Evolutionary conservation across 2,888 invertebrate genomes (phyloP).

Genomic region (Lypha dubia): DNA sequence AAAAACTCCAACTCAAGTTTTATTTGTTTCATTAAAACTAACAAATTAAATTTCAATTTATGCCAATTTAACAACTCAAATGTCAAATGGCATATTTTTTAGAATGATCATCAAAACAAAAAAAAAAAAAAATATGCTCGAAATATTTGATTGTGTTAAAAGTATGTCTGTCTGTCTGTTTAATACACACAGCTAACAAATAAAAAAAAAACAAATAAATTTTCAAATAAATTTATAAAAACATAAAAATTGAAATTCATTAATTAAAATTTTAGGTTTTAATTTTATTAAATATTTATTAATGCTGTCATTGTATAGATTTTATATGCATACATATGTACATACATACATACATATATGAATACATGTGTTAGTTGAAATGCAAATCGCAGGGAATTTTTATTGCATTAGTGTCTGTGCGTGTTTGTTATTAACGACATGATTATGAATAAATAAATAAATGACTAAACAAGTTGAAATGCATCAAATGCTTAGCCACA

Average conservation of each 20-base stretch:
- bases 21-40: background rate
- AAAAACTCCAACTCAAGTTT: background rate
- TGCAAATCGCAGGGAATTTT: background rate
- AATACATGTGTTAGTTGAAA: background rate
- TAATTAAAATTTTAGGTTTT: slow-evolving; percentile 40
- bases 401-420: background rate
- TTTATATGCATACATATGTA: background rate
- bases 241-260: slow-evolving; percentile 44
- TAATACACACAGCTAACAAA: too few species aligned
- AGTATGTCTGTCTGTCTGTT: background rate
- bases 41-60: slow-evolving; percentile 27
- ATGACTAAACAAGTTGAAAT: slow-evolving; percentile 41
- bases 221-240: background rate
- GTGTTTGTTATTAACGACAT: too few species aligned
- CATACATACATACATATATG: background rate
- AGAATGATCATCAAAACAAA: background rate
- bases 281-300: slow-evolving; percentile 50
- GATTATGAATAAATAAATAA: slow-evolving; percentile 46
- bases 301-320: slow-evolving; percentile 36
- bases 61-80: slow-evolving; percentile 2
- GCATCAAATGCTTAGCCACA: background rate
- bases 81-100: background rate
- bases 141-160: background rate
- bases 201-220: background rate
- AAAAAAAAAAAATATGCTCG: too few species aligned